Evolutionary conservation across 2,888 invertebrate species (phyloP).

Genomic region (Tricholauxania praeusta): DNA sequence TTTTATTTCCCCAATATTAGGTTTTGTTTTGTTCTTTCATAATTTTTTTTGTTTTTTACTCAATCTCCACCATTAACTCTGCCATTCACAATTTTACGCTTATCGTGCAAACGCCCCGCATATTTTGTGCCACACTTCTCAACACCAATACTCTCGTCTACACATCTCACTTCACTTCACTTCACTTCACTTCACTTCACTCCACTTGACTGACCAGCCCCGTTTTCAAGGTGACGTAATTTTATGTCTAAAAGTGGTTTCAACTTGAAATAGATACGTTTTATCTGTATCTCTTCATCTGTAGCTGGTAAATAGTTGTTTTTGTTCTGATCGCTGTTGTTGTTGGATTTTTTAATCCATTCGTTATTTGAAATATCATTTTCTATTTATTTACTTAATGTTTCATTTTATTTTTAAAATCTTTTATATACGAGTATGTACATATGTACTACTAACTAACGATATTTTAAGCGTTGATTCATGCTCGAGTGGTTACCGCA

Average conservation of each 20-base stretch:
- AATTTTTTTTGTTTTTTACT: too few species aligned
- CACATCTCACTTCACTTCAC: too few species aligned
- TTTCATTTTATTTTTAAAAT: not conserved
- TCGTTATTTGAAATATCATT: not conserved
- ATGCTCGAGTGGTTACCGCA: slow-evolving; percentile 13
- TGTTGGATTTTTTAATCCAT: not conserved
- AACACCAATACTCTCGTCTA: too few species aligned
- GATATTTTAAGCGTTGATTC: slow-evolving; percentile 9
- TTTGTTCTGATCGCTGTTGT: not conserved
- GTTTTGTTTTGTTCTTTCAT: too few species aligned
- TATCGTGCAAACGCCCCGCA: too few species aligned
- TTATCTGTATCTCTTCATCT: slow-evolving; percentile 22
- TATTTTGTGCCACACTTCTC: too few species aligned
- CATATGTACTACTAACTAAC: not conserved
- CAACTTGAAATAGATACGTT: slow-evolving; percentile 26
- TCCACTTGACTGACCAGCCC: not conserved
- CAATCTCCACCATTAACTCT: too few species aligned
- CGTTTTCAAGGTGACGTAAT: slow-evolving; percentile 26
- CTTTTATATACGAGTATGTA: not conserved
- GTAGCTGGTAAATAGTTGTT: not conserved
- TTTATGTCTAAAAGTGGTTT: slow-evolving; percentile 25
- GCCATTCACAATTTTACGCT: too few species aligned
- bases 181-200: not conserved
- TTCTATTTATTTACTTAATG: not conserved
- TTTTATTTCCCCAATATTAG: too few species aligned